phyloP scores from a whole-genome alignment of 2,888 invertebrate species.

The Cephonodes hylas region DNA sequence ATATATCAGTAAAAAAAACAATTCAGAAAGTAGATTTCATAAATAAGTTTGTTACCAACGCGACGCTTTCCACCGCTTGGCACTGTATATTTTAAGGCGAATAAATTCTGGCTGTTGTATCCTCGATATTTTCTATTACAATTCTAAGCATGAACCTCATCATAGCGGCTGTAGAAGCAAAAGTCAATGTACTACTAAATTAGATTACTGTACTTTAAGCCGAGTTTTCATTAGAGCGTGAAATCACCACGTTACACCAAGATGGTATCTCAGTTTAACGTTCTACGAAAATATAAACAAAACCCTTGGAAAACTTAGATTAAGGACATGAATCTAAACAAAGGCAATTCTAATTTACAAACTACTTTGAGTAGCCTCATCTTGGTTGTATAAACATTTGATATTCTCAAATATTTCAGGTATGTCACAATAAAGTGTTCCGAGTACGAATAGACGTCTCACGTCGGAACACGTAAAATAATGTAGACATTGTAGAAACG shows the following conservation, averaged over 20 bases:
- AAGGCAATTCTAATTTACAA: neutral
- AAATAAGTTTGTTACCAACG: neutral
- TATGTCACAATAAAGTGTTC: neutral
- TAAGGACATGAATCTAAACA: neutral
- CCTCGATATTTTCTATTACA: neutral
- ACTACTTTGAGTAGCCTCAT: neutral
- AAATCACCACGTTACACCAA: neutral
- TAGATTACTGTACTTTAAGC: neutral
- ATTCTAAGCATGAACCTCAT: neutral
- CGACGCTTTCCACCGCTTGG: neutral
- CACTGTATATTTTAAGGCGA: neutral
- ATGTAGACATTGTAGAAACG: no score
- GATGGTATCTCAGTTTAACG: neutral
- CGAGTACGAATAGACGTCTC: no score
- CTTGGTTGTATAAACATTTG: no score
- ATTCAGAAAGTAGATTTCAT: neutral
- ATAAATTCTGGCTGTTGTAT: neutral
- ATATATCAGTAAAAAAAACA: no score
- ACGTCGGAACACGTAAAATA: no score
- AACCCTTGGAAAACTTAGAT: neutral
- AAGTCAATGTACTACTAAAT: neutral
- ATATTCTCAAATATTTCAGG: no score
- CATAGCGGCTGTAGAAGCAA: neutral
- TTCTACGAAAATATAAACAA: neutral
- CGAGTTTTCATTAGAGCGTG: slow-evolving; percentile 4